phyloP scores from a whole-genome alignment of 2,113 vertebrate species.

The Xiphias gladius region DNA sequence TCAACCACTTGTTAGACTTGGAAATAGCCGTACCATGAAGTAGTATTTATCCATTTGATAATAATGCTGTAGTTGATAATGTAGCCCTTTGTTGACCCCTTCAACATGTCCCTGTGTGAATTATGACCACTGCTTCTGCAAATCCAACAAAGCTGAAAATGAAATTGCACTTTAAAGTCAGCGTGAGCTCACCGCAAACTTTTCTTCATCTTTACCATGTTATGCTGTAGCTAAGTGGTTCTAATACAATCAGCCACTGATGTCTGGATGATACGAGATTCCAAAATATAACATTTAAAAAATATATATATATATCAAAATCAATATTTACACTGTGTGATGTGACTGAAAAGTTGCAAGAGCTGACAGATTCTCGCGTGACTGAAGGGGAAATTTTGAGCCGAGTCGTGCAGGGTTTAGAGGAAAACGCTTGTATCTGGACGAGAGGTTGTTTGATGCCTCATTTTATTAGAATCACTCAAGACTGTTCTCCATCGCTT shows the following conservation, averaged over 20 bases:
- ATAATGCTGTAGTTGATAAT: conserved; percentile 48
- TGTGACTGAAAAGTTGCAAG: conserved; percentile 7
- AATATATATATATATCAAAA: neutral
- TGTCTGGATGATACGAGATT: conserved; percentile 1
- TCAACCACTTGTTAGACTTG: conserved; percentile 17
- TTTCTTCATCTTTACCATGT: conserved; percentile 12
- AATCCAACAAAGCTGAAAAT: conserved; percentile 69
- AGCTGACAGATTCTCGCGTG: neutral
- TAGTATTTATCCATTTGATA: conserved; percentile 45
- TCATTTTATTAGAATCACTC: conserved; percentile 47
- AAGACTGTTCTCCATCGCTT: conserved; percentile 47
- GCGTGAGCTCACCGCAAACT: conserved; percentile 36
- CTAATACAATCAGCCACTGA: neutral
- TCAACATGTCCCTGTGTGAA: conserved; percentile 49
- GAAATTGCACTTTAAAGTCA: conserved; percentile 74
- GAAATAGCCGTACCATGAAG: conserved; percentile 22
- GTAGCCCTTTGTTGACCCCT: conserved; percentile 32
- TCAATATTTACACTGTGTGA: neutral
- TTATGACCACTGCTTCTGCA: conserved; percentile 60
- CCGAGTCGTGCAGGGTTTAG: neutral
- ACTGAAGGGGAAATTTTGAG: conserved; percentile 3
- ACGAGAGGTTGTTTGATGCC: conserved; percentile 19
- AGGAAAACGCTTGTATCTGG: conserved; percentile 16
- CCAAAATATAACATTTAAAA: neutral
- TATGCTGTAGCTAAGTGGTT: conserved; percentile 20